Conservation (phyloP, 2,888 invertebrate genomes). For the Lithodes maja region DNA sequence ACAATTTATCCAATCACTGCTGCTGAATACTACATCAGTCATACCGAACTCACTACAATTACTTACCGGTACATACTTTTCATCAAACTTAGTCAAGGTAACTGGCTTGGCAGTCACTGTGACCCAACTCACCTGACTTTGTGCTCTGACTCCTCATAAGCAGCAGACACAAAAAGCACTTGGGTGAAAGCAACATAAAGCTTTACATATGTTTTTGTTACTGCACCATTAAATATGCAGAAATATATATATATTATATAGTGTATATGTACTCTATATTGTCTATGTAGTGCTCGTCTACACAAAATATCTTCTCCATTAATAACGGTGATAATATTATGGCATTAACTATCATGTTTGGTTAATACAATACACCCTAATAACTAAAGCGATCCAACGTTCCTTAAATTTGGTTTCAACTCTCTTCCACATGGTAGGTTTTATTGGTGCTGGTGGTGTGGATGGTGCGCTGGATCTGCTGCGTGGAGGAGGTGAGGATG, state of each 20-base stretch:
- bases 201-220: constrained; percentile 37
- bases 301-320: constrained; percentile 53
- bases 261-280: constrained; percentile 34
- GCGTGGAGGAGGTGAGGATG: constrained; percentile 62
- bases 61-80: not conserved
- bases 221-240: constrained; percentile 21
- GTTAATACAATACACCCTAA: not conserved
- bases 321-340: constrained; percentile 33
- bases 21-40: no score
- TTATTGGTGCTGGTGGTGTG: constrained; percentile 67
- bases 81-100: not conserved
- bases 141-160: constrained; percentile 15
- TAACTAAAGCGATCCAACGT: not conserved
- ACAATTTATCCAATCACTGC: no score
- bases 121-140: not conserved
- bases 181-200: constrained; percentile 56
- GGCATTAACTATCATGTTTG: constrained; percentile 10
- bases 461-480: constrained; percentile 65
- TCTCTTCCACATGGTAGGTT: constrained; percentile 65
- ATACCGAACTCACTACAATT: no score
- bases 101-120: not conserved
- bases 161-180: constrained; percentile 48
- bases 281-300: constrained; percentile 25
- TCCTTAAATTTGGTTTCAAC: constrained; percentile 42
- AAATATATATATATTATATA: constrained; percentile 23